Conservation (phyloP, 2,113 vertebrate genomes). For the Syngnathoides biaculeatus region DNA sequence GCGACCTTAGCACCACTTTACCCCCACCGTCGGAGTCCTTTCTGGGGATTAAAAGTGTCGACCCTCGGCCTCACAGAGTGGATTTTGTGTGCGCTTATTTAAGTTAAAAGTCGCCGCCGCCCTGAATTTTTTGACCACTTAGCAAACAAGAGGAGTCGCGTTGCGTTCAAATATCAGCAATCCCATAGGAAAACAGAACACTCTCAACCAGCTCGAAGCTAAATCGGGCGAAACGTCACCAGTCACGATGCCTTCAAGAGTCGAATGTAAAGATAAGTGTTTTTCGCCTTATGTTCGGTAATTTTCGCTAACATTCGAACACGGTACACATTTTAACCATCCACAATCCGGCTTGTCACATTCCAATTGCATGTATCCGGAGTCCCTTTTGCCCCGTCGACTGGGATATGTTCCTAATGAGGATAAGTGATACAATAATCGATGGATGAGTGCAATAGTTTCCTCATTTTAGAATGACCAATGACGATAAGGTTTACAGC, state of each 20-base stretch:
- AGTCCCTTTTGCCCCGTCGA: no score
- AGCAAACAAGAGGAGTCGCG: conserved; percentile 49
- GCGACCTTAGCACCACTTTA: not conserved
- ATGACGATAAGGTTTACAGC: no score
- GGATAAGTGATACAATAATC: no score
- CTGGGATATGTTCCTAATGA: no score
- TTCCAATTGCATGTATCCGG: no score
- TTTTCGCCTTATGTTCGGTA: not conserved
- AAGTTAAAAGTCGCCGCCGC: conserved; percentile 13
- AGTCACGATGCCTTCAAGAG: not conserved
- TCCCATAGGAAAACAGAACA: conserved; percentile 22
- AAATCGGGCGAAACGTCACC: not conserved
- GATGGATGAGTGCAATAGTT: no score
- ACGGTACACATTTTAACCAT: no score
- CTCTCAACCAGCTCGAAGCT: conserved; percentile 31
- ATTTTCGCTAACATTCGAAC: not conserved
- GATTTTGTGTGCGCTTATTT: not conserved
- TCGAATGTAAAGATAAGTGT: not conserved
- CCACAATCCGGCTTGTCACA: no score
- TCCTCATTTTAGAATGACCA: no score
- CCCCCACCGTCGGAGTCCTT: not conserved
- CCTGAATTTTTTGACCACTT: conserved; percentile 30
- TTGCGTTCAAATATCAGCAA: conserved; percentile 35
- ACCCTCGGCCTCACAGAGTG: not conserved
- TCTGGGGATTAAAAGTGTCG: not conserved